Base-by-base conservation (phyloP, 2,113 vertebrate genomes). In the Hirundichthys speculiger region DNA sequence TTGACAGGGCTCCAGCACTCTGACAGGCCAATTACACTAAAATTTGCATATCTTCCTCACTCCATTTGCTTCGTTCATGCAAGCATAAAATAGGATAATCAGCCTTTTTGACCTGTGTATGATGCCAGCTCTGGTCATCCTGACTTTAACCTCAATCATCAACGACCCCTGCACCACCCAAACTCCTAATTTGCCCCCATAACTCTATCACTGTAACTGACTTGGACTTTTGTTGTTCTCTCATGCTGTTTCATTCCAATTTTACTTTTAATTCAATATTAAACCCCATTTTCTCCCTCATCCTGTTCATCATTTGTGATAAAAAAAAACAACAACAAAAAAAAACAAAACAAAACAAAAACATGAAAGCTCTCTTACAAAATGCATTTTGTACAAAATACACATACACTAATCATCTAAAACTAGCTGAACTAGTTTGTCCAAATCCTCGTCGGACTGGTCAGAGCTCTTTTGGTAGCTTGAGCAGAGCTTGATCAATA, bases 1-100 rank as follows among this genome's bases (percentile, higher is more conserved):
- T 80, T 86, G 88, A 91, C 88, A 79, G 79, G 74, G 42, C 63
- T 61, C 77, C 64, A 71, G 20, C 61, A 71, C 64, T 41, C 82
- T 91, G 91, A 92, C 91, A 89, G 87, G 86, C 86, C 86, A 91
- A 93, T 93, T 93, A 93, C 87, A 89, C 57, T 51, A 56, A 47
- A 75, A 92, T 92, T 91, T 93, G 85, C 90, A 92, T 92, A 92
- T 90, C 86, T 80, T 67, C 76, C 65, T 73, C 46, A 62, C 82
- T 83, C 68, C 83, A 88, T 90, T 91, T 84, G 73, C 78, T 77
- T 86, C 87, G 89, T 88, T 89, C 86, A 79, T 64, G 61, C 64
- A 64, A 84, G 86, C 88, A 86, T 89, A 81, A 92, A 92, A 92
- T 83, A 79, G 76, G 85, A 75, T 87, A 85, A 90, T 90, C 85